These are phyloP conservation scores for Cheumatopsyche charites DNA, from an alignment of 1,140 invertebrate species.

Conservation along the genomic window DNA sequence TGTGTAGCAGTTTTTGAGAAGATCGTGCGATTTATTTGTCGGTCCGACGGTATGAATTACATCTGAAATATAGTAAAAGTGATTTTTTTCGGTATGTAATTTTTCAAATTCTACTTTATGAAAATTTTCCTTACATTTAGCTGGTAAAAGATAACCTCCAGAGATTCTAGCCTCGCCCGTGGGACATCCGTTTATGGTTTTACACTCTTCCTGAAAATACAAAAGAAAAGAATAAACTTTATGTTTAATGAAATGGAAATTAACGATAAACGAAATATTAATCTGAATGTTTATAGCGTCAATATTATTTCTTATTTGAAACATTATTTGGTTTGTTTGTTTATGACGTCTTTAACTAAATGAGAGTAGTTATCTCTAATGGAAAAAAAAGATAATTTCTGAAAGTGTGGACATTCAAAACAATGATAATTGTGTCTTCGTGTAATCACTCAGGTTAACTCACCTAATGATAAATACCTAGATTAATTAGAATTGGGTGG, in stretches of 20 bases:
- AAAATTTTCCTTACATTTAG: constrained; percentile 68
- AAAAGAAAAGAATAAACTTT: too few relatives aligned
- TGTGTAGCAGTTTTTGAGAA: constrained; percentile 73
- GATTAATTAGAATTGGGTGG: too few relatives aligned
- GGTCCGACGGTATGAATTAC: constrained; percentile 87
- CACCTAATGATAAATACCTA: too few relatives aligned
- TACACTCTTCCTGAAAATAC: constrained; percentile 70
- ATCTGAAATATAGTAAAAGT: constrained; percentile 63
- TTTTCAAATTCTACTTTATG: constrained; percentile 9
- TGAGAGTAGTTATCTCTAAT: too few relatives aligned
- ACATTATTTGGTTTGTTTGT: too few relatives aligned
- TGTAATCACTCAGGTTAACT: too few relatives aligned
- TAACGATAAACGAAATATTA: background rate
- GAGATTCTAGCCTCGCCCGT: constrained; percentile 85
- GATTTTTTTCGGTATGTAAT: background rate
- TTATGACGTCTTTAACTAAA: too few relatives aligned
- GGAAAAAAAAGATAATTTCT: too few relatives aligned
- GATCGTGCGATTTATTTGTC: constrained; percentile 69
- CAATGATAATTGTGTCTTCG: too few relatives aligned
- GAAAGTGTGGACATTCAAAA: too few relatives aligned
- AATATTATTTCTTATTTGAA: too few relatives aligned
- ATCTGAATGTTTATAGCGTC: background rate
- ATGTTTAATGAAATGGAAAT: background rate
- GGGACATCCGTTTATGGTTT: constrained; percentile 71
- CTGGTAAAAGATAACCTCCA: constrained; percentile 77